Base-by-base conservation (phyloP, 2,797 vertebrate genomes). In the Hydrolagus colliei region DNA sequence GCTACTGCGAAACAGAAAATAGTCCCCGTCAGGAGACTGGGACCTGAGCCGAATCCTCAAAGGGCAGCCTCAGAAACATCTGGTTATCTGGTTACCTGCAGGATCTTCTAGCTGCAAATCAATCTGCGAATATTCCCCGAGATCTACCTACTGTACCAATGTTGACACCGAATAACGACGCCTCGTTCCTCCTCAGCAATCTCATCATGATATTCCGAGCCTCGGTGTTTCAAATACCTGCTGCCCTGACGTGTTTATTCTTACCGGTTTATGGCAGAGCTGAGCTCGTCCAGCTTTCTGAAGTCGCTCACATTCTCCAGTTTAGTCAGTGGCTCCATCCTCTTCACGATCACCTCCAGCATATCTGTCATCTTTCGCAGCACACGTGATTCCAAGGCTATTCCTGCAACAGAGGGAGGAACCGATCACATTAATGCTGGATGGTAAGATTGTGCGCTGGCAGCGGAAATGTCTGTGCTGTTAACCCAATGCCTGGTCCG, bases 351-450 rank as follows among this genome's bases (percentile, higher is more conserved):
- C 91, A 96, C 91, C 93, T 98, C 97, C 93, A 98, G 89, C 94
- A 98, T 96, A 91, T 98, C 97, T 16, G 95, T 97, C 95, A 98
- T 97, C 90, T 95, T 94, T 86, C 96, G 94, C 88, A 98, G 94
- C 89, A 96, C 92, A 0, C 97, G 95, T 86, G 96, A 97, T 92
- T 98, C 97, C 80, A 95, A 90, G 0, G 94, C 91, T 68, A 84
- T 71, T 52, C 79, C 79, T 84, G 10, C 4, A 84, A 84, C 41
- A 18, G 27, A 71, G 16, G 32, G 13, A 71, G 41, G 1, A 27
- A 52, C 6, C 41, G 32, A 84, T 12, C 16, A n/a, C 32, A 41
- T 82, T 68, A 16, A 35, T 10, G 68, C 35, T 84, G 71, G 71
- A 20, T 68, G 16, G 32, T 35, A 32, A 10, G 68, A 71, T 35